Conservation (phyloP, 2,888 invertebrate species). For the Rhamnusium bicolor region DNA sequence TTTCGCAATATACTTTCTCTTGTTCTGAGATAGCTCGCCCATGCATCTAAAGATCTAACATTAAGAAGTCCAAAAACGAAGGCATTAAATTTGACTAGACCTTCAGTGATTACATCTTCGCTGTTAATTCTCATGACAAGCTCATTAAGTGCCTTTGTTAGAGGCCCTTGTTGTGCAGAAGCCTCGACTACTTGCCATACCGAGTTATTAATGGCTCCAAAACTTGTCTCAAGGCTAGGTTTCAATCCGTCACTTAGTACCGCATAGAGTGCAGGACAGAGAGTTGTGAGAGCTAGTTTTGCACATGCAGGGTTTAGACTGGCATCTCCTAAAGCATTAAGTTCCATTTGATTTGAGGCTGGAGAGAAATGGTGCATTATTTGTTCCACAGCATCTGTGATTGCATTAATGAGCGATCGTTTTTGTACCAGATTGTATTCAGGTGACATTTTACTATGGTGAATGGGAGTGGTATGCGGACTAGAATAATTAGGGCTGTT, state of each 20-base stretch:
- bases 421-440: conserved; percentile 75
- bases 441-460: conserved; percentile 53
- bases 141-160: conserved; percentile 88
- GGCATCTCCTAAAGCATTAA: conserved; percentile 76
- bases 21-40: conserved; percentile 89
- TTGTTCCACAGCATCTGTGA: conserved; percentile 83
- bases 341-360: conserved; percentile 77
- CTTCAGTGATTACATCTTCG: conserved; percentile 87
- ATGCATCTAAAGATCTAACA: conserved; percentile 90
- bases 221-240: conserved; percentile 85
- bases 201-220: conserved; percentile 88
- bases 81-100: conserved; percentile 90
- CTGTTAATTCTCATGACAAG: conserved; percentile 87
- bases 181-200: conserved; percentile 94
- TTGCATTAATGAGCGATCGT: conserved; percentile 80
- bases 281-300: conserved; percentile 81
- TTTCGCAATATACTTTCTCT: conserved; percentile 86
- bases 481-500: conserved; percentile 76
- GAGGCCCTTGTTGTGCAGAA: conserved; percentile 88
- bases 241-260: conserved; percentile 89
- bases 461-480: conserved; percentile 69
- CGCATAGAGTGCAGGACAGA: conserved; percentile 89
- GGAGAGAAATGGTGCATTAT: conserved; percentile 81
- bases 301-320: conserved; percentile 78
- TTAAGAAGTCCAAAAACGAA: conserved; percentile 90